phyloP scores from a whole-genome alignment of 2,797 vertebrate genomes.

The Iguana delicatissima region DNA sequence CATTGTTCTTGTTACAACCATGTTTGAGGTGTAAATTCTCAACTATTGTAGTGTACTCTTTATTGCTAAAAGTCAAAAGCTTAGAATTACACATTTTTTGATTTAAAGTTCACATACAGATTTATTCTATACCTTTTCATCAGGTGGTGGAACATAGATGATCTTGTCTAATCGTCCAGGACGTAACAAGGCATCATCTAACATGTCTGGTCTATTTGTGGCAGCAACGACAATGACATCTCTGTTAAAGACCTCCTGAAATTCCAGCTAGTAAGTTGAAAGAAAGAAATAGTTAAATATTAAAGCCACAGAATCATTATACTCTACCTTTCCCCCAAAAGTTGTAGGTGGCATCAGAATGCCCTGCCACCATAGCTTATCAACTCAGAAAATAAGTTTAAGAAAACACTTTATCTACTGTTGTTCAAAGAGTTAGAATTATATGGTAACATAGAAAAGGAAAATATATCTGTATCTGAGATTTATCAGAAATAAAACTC shows the following conservation, averaged over 20 bases:
- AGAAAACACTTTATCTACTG: background rate
- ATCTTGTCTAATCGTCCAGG: constrained; percentile 95
- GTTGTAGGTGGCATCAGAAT: background rate
- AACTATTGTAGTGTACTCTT: background rate
- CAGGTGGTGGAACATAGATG: constrained; percentile 92
- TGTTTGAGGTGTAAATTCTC: background rate
- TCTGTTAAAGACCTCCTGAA: constrained; percentile 87
- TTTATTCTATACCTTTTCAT: constrained; percentile 84
- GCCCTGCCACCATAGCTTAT: background rate
- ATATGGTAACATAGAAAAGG: background rate
- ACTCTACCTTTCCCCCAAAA: background rate
- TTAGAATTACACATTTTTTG: background rate
- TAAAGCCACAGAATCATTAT: no score
- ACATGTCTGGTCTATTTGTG: constrained; percentile 91
- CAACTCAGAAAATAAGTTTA: background rate
- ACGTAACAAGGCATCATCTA: constrained; percentile 93
- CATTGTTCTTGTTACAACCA: background rate
- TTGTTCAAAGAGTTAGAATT: background rate
- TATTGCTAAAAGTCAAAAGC: background rate
- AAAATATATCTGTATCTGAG: constrained; percentile 12
- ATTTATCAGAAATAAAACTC: background rate
- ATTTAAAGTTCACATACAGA: background rate
- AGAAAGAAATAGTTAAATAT: background rate
- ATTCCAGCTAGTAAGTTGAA: constrained; percentile 80
- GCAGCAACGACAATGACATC: constrained; percentile 93